Conservation (phyloP, 2,888 invertebrate genomes). For the Polymixis flavicincta region DNA sequence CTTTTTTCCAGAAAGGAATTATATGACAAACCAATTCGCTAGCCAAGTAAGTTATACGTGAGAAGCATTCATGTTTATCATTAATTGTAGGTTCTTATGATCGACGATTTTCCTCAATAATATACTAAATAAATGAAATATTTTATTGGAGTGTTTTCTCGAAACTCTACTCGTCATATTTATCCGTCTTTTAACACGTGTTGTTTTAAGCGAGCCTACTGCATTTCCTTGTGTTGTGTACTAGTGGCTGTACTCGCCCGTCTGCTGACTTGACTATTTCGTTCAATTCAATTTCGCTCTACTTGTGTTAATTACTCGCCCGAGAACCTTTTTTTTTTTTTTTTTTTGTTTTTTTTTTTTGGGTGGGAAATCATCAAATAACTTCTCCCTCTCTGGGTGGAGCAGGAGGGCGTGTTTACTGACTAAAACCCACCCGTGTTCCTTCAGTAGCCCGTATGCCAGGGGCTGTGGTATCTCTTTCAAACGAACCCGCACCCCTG, state of each 20-base stretch:
- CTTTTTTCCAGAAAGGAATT: not conserved
- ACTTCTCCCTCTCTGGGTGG: too few species aligned
- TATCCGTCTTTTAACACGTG: not conserved
- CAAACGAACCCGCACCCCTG: too few species aligned
- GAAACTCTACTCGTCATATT: too few species aligned
- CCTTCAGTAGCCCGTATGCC: too few species aligned
- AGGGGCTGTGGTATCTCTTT: too few species aligned
- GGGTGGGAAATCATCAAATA: too few species aligned
- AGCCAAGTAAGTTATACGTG: not conserved
- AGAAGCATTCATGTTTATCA: not conserved
- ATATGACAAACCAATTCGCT: not conserved
- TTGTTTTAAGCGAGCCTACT: slow-evolving; percentile 9
- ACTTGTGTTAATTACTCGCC: slow-evolving; percentile 66
- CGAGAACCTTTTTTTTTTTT: slow-evolving; percentile 53
- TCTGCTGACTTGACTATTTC: slow-evolving; percentile 59
- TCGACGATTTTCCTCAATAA: not conserved
- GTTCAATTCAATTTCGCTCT: slow-evolving; percentile 65
- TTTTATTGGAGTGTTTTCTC: not conserved
- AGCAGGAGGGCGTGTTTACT: too few species aligned
- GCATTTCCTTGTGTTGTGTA: not conserved
- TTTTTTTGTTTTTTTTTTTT: too few species aligned
- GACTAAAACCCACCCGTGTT: too few species aligned
- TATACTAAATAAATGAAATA: not conserved
- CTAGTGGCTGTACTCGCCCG: slow-evolving; percentile 42
- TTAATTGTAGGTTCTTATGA: not conserved